Conservation (phyloP, 2,113 vertebrate species). For the Zapornia atra region DNA sequence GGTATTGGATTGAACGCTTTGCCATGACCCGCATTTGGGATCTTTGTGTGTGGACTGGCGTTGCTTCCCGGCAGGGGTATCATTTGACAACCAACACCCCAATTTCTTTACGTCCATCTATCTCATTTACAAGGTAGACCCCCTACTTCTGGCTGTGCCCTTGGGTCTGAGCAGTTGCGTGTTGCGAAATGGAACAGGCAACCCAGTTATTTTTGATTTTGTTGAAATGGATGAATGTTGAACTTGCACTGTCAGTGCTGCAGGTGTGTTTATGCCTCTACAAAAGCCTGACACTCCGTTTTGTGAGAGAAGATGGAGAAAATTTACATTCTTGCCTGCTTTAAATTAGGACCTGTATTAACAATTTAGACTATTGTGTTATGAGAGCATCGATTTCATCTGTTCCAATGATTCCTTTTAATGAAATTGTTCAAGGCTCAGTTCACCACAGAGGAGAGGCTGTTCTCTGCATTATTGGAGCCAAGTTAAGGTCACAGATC, state of each 20-base stretch:
- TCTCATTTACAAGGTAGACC: constrained; percentile 26
- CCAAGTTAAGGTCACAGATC: constrained; percentile 21
- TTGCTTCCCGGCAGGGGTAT: constrained; percentile 62
- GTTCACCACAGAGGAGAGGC: constrained; percentile 39
- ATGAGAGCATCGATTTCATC: constrained; percentile 51
- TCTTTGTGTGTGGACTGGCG: constrained; percentile 63
- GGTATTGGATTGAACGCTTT: constrained; percentile 72
- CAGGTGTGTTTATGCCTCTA: constrained; percentile 22
- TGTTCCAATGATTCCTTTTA: constrained; percentile 45
- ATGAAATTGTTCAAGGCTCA: constrained; percentile 58
- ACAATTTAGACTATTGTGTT: constrained; percentile 13
- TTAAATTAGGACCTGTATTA: constrained; percentile 46
- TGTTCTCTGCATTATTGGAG: neutral
- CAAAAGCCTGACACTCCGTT: neutral
- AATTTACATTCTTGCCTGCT: constrained; percentile 13
- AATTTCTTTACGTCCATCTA: constrained; percentile 15
- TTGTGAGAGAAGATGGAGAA: neutral
- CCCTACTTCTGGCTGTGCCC: neutral
- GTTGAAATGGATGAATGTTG: constrained; percentile 7
- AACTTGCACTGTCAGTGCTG: neutral
- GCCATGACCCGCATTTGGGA: constrained; percentile 62
- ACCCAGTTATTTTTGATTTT: neutral
- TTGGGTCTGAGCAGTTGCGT: neutral
- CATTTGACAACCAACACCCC: constrained; percentile 19
- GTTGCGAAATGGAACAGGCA: neutral